phyloP scores from a whole-genome alignment of 2,888 invertebrate species.

The Pachycephus smyrnensis region DNA sequence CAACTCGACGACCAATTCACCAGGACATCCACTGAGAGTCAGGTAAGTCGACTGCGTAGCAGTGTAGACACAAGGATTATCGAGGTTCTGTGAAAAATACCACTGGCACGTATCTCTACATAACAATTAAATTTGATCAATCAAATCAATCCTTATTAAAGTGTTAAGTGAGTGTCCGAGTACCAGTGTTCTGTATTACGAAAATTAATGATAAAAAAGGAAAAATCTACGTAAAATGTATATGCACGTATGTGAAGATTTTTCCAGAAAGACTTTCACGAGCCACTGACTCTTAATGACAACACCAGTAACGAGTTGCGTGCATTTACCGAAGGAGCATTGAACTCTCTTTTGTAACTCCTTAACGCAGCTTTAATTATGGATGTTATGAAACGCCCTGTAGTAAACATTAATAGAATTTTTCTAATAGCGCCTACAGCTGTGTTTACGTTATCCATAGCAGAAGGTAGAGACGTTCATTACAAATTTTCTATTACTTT shows the following conservation, averaged over 20 bases:
- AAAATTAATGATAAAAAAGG: not conserved
- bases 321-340: not conserved
- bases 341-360: not conserved
- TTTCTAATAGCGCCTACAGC: not conserved
- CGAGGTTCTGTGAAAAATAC: too few relatives aligned
- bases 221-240: not conserved
- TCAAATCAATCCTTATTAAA: not conserved
- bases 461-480: not conserved
- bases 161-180: not conserved
- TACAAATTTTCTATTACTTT: not conserved
- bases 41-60: not conserved
- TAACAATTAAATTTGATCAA: not conserved
- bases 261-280: not conserved
- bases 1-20: not conserved
- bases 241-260: not conserved
- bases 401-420: not conserved
- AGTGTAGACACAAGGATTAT: not conserved
- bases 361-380: not conserved
- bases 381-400: not conserved
- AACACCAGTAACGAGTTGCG: not conserved
- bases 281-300: not conserved
- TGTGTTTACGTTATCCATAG: too few relatives aligned
- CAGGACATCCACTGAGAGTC: not conserved
- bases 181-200: not conserved
- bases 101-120: not conserved